A percentile compares a stretch with the other conserved stretches of the same genome.
phyloP scores from a whole-genome alignment of 1,140 invertebrate genomes.

The Apis dorsata region DNA sequence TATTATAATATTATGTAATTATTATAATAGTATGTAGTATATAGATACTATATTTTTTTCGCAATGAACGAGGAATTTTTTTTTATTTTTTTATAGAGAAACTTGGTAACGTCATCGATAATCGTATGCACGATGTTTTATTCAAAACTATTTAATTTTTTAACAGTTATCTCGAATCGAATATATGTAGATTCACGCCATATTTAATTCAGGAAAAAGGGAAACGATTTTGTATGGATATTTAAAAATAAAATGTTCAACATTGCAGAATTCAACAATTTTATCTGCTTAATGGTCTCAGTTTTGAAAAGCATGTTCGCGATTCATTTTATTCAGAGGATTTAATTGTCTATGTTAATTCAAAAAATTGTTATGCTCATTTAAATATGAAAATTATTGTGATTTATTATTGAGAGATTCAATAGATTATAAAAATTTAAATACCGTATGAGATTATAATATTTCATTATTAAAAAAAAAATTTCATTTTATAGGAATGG shows the following conservation, averaged over 20 bases:
- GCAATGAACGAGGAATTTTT: too few species aligned
- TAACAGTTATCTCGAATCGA: conserved; percentile 21
- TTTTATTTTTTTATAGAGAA: neutral
- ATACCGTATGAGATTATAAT: neutral
- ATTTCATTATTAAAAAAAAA: conserved; percentile 20
- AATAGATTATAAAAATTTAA: neutral
- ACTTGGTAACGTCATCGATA: neutral
- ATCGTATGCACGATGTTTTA: conserved; percentile 30
- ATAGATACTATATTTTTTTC: neutral
- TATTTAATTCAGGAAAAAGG: neutral
- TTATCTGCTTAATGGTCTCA: neutral
- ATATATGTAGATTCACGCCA: conserved; percentile 4
- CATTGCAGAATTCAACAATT: neutral
- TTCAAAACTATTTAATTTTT: conserved; percentile 28
- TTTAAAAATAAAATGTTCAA: conserved; percentile 26
- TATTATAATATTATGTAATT: neutral
- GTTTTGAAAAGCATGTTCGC: neutral
- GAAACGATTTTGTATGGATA: neutral
- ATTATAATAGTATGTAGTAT: neutral
- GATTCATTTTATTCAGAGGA: neutral
- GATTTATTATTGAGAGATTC: neutral
- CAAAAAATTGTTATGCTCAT: neutral
- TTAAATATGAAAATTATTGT: neutral
- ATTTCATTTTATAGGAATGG: neutral
- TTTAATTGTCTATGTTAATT: neutral